Base-by-base conservation (phyloP, 2,797 vertebrate genomes). In the Sorex maritimensis region DNA sequence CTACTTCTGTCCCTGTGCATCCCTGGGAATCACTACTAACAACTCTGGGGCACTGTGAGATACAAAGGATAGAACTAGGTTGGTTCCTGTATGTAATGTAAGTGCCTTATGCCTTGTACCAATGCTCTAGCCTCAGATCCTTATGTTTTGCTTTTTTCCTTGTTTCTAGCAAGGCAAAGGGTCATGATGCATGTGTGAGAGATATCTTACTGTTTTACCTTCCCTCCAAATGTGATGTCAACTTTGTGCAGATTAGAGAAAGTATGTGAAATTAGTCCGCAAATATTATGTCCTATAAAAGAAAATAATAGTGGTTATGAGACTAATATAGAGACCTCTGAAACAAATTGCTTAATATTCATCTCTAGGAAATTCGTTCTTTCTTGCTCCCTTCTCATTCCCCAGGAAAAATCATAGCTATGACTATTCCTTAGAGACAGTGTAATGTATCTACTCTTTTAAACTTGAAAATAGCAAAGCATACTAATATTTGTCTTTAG, bases 171-270 rank as follows among this genome's bases (percentile, higher is more conserved):
- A 78, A 86, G 67, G 63, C 71, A 58, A 68, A n/a, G 7, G 74
- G 83, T 23, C 80, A 87, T 44, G 85, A 81, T 85, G 5, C n/a
- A 30, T n/a, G 65, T 79, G 26, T 74, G 63, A 84, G 9, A 88
- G 49, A 71, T 77, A 67, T 44, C 71, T 61, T 61, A 65, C 69
- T 86, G 49, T 34, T 91, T 93, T 94, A 81, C 8, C 46, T 49
- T 81, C 12, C 21, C 28, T 80, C 94, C 71, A 24, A 87, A 55
- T 89, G 52, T 92, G 81, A 58, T 46, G 78, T 74, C 65, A 38
- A 10, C 83, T 94, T 86, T 80, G 46, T 75, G 30, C 55, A 52
- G 6, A 90, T 84, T 86, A 81, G 86, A 74, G n/a, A 67, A 88
- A 83, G 26, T 67, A 67, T 28, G 26, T 67, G 7, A 67, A 67